phyloP scores from a whole-genome alignment of 2,797 vertebrate species.

The Dendrocincla fuliginosa region DNA sequence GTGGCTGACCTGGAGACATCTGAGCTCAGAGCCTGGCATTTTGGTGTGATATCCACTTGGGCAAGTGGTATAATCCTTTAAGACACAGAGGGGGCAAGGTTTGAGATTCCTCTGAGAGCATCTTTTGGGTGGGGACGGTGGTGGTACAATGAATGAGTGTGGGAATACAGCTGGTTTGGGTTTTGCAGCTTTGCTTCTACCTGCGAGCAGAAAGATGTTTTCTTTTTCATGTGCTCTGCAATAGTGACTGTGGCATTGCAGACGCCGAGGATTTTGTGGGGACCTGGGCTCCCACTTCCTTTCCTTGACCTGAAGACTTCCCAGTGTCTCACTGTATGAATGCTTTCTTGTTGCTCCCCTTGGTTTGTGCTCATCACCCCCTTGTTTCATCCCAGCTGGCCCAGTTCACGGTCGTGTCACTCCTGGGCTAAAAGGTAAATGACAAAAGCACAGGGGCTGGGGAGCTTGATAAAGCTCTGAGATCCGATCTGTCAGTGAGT shows the following conservation, averaged over 20 bases:
- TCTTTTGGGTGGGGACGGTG: fast-evolving
- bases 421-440: not conserved
- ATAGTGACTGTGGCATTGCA: not conserved
- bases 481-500: not conserved
- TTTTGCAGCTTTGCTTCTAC: not conserved
- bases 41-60: not conserved
- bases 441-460: not conserved
- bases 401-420: not conserved
- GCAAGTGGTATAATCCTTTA: not conserved
- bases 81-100: fast-evolving
- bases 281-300: not conserved
- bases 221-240: not conserved
- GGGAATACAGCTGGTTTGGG: not conserved
- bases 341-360: not conserved
- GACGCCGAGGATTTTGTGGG: not conserved
- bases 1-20: not conserved
- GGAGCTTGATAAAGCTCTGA: not conserved
- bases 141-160: not conserved
- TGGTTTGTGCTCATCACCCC: not conserved
- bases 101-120: not conserved
- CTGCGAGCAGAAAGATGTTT: not conserved
- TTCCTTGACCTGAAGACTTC: not conserved
- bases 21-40: not conserved
- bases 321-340: not conserved
- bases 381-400: not conserved